These are phyloP conservation scores for Pygathrix nemaeus DNA, from an alignment of 2,113 vertebrate genomes.

Conservation along the genomic window DNA sequence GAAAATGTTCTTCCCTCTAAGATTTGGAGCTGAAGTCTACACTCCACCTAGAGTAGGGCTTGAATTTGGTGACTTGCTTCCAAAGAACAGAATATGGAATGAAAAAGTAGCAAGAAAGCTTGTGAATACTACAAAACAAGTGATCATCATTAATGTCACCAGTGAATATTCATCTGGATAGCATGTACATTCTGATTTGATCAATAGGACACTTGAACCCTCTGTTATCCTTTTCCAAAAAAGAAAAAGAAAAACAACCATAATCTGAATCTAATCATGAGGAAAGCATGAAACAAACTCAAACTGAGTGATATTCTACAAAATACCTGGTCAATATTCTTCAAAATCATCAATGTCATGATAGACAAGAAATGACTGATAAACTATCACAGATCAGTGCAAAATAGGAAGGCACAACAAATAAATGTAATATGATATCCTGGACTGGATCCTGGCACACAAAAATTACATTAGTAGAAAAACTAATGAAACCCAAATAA, in stretches of 20 bases:
- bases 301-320: neutral
- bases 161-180: neutral
- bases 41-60: neutral
- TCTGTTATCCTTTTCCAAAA: neutral
- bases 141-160: neutral
- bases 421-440: neutral
- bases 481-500: neutral
- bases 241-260: neutral
- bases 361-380: neutral
- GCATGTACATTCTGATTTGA: neutral
- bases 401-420: neutral
- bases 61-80: neutral
- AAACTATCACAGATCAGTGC: neutral
- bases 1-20: neutral
- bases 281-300: neutral
- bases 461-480: neutral
- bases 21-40: neutral
- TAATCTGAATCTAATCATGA: neutral
- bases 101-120: neutral
- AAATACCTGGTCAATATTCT: neutral
- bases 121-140: neutral
- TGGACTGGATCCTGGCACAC: neutral
- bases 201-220: neutral
- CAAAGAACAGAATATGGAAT: neutral
- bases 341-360: neutral